Percentiles rank a stretch among this genome's conserved stretches.
Conservation (phyloP, 2,888 invertebrate genomes). For the Nycteola revayana region DNA sequence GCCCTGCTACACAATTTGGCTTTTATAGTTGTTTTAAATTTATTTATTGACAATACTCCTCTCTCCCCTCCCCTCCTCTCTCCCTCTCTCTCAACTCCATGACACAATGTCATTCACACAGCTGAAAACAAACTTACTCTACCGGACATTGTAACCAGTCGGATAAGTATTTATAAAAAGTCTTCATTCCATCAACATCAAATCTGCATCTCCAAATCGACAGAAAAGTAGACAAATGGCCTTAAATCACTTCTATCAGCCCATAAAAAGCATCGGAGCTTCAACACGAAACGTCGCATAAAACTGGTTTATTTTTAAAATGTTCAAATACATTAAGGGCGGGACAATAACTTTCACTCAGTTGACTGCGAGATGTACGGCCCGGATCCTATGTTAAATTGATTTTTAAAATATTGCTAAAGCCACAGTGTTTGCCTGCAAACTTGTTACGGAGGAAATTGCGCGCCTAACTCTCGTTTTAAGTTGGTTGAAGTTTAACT, state of each 20-base stretch:
- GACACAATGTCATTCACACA: no score
- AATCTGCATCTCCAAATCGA: no score
- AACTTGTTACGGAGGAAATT: slow-evolving; percentile 29
- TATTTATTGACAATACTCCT: no score
- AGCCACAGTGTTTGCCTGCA: slow-evolving; percentile 17
- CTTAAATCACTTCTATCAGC: slow-evolving; percentile 2
- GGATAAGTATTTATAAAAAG: no score
- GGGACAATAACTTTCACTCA: slow-evolving; percentile 38
- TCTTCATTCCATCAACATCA: no score
- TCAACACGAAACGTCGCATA: slow-evolving; percentile 10
- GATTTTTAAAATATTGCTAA: slow-evolving; percentile 37
- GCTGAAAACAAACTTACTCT: no score
- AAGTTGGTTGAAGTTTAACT: no score
- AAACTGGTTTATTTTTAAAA: slow-evolving; percentile 25
- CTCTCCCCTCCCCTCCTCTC: no score
- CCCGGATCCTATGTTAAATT: slow-evolving; percentile 28
- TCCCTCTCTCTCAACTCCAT: no score
- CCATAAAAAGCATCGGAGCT: slow-evolving; percentile 16
- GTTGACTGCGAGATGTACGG: slow-evolving; percentile 31
- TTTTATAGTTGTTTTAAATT: no score
- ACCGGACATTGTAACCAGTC: no score
- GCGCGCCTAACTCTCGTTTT: slow-evolving; percentile 9
- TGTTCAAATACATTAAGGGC: slow-evolving; percentile 30
- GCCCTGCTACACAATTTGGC: no score
- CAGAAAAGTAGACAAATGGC: slow-evolving; percentile 1